A percentile compares a stretch with the other conserved stretches of the same genome.
These are phyloP conservation scores for Neolamprologus cancellatus DNA, from an alignment of 2,113 vertebrate genomes.

Conservation along the genomic window DNA sequence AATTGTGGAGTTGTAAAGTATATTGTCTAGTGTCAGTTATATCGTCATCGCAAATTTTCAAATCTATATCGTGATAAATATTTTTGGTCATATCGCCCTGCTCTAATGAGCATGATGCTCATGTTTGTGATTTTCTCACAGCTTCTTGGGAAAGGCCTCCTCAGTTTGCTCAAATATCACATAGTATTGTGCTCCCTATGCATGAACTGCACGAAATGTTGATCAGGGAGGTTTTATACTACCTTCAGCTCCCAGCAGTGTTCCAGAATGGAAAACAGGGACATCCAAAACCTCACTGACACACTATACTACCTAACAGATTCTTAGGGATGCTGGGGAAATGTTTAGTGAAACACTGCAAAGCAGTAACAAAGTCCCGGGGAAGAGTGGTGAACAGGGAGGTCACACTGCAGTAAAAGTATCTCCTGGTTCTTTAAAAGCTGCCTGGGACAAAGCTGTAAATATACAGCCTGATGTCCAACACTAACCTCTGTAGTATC, in stretches of 20 bases:
- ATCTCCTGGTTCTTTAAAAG: neutral
- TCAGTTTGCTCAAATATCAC: neutral
- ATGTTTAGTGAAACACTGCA: neutral
- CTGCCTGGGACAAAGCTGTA: neutral
- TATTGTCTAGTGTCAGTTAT: neutral
- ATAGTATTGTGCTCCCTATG: neutral
- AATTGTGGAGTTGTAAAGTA: neutral
- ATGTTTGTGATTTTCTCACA: neutral
- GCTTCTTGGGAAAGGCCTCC: neutral
- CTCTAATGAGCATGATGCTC: neutral
- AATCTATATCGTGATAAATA: neutral
- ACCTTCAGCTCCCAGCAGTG: neutral
- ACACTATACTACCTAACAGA: neutral
- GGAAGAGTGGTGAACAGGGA: neutral
- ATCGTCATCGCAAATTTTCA: neutral
- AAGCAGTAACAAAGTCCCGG: neutral
- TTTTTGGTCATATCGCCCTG: neutral
- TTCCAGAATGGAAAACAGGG: neutral
- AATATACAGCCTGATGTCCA: neutral
- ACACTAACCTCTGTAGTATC: neutral
- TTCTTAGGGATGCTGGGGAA: constrained; percentile 3
- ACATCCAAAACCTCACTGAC: constrained; percentile 11
- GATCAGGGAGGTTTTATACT: neutral
- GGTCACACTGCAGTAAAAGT: neutral
- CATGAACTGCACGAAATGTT: neutral